These are phyloP conservation scores for Asobara japonica DNA, from an alignment of 1,140 invertebrate genomes.

Conservation along the genomic window DNA sequence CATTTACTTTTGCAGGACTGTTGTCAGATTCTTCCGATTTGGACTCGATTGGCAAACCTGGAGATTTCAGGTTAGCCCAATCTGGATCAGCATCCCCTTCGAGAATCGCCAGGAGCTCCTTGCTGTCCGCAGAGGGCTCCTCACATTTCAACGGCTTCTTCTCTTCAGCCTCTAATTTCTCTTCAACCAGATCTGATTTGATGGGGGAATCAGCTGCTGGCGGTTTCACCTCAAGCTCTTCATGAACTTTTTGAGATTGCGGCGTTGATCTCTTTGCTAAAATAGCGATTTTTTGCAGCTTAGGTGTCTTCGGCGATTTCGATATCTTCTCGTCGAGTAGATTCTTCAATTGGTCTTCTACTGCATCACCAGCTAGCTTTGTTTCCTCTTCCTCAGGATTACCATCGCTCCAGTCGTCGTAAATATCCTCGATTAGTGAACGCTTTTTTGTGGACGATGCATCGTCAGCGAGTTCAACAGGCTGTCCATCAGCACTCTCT, in stretches of 20 bases:
- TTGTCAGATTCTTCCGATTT: constrained; percentile 31
- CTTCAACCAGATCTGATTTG: neutral
- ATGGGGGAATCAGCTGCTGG: neutral
- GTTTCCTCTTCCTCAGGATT: constrained; percentile 53
- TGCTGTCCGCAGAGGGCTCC: constrained; percentile 54
- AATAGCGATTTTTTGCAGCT: no score
- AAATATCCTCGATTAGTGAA: constrained; percentile 63
- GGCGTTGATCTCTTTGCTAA: neutral
- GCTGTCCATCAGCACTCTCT: neutral
- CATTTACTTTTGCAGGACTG: constrained; percentile 55
- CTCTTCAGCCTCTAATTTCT: neutral
- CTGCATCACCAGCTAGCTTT: constrained; percentile 50
- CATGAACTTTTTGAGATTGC: neutral
- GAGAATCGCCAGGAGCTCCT: constrained; percentile 64
- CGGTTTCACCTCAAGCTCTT: no score
- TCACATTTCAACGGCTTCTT: constrained; percentile 9
- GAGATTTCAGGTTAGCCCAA: constrained; percentile 62
- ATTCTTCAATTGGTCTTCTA: constrained; percentile 60
- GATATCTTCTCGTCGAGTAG: constrained; percentile 50
- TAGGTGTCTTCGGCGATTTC: constrained; percentile 23
- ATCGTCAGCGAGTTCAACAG: neutral
- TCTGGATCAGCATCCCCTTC: constrained; percentile 66
- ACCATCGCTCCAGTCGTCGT: constrained; percentile 63
- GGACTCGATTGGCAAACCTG: constrained; percentile 45
- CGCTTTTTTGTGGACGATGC: constrained; percentile 44